These are phyloP conservation scores for Halcyon senegalensis DNA, from an alignment of 2,113 vertebrate species.

Conservation along the genomic window DNA sequence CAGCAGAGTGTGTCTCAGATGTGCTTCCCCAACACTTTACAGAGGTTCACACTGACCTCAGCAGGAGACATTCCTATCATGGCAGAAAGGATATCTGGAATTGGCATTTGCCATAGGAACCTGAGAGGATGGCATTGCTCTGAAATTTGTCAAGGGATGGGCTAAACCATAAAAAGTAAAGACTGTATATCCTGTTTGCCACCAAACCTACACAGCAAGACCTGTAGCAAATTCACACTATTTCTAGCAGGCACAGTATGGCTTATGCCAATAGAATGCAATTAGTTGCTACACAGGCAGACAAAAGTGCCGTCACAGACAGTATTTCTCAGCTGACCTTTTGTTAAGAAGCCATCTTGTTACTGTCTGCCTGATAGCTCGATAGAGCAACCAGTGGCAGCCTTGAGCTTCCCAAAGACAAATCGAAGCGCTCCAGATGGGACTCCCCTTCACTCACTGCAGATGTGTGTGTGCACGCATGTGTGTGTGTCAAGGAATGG, in stretches of 20 bases:
- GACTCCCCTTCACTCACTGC: conserved; percentile 45
- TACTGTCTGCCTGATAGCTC: conserved; percentile 74
- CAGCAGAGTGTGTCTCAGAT: background rate
- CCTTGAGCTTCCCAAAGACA: conserved; percentile 73
- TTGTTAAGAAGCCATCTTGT: conserved; percentile 80
- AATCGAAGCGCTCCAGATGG: conserved; percentile 62
- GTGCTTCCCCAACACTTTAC: background rate
- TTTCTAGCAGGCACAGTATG: background rate
- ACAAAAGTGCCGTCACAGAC: conserved; percentile 36
- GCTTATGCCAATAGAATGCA: conserved; percentile 57
- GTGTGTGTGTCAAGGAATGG: conserved; percentile 46
- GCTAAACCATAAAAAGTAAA: background rate
- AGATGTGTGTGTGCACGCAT: background rate
- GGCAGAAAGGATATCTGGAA: background rate
- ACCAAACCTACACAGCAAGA: background rate
- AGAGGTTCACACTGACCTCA: background rate
- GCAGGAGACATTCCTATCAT: background rate
- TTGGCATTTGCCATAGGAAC: background rate
- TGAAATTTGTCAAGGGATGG: background rate
- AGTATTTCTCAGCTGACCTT: conserved; percentile 73
- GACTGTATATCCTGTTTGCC: background rate
- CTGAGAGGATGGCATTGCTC: background rate
- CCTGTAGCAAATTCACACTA: background rate
- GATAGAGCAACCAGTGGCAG: conserved; percentile 67
- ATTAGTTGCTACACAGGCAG: conserved; percentile 69